These are phyloP conservation scores for Enteromius viviparus DNA, from an alignment of 2,797 vertebrate species.

Conservation along the genomic window DNA sequence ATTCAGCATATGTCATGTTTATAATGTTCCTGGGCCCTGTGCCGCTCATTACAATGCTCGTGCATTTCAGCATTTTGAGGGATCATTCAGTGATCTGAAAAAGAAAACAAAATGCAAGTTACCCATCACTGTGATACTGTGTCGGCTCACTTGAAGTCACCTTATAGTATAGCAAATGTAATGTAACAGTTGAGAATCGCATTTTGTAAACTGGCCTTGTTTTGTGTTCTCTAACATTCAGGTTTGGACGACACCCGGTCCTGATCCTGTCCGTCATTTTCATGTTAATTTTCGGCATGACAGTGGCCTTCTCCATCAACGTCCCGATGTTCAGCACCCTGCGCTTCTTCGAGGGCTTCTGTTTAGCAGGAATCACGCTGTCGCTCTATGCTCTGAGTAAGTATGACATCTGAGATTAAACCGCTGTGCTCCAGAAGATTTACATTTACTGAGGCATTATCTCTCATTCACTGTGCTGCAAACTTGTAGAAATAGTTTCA, in stretches of 20 bases:
- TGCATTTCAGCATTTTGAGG: not conserved
- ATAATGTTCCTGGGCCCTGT: not conserved
- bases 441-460: not conserved
- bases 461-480: not conserved
- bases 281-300: slow-evolving; percentile 92
- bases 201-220: not conserved
- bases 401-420: slow-evolving; percentile 65
- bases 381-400: slow-evolving; percentile 93
- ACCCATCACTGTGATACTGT: not conserved
- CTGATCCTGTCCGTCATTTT: slow-evolving; percentile 90
- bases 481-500: not conserved
- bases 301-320: slow-evolving; percentile 93
- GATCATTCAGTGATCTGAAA: not conserved
- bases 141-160: not conserved
- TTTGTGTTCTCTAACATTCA: slow-evolving; percentile 58
- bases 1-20: not conserved
- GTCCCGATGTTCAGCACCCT: slow-evolving; percentile 98
- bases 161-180: not conserved
- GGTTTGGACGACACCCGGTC: slow-evolving; percentile 93
- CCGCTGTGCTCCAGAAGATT: not conserved
- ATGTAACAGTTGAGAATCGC: not conserved
- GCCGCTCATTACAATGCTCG: not conserved
- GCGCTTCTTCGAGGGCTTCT: slow-evolving; percentile 98
- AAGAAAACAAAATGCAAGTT: not conserved
- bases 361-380: slow-evolving; percentile 92